Evolutionary conservation across 2,797 vertebrate genomes (phyloP).

Genomic region (Emys orbicularis): DNA sequence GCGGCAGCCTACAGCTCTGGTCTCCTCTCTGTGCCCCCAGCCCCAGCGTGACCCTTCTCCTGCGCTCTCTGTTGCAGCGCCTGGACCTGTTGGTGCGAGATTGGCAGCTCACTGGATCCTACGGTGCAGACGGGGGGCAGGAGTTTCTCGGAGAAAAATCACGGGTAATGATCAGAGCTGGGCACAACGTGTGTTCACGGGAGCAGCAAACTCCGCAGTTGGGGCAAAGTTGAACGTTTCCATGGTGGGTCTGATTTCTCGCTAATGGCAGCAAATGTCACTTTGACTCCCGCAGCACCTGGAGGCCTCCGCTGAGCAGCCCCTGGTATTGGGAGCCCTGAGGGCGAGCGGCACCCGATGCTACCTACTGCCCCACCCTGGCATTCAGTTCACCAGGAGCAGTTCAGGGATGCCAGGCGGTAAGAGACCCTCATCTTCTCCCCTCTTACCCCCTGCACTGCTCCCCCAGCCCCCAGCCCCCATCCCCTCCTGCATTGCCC

Average conservation of each 20-base stretch:
- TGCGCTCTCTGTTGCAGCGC: not conserved
- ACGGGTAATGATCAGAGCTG: not conserved
- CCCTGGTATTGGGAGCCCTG: not conserved
- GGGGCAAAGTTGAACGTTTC: not conserved
- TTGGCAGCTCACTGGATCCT: not conserved
- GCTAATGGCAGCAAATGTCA: accelerated
- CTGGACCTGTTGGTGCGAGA: not conserved
- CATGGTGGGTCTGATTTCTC: accelerated
- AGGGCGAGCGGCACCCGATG: not conserved
- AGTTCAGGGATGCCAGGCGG: accelerated
- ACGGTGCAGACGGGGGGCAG: accelerated
- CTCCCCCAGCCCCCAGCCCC: no score
- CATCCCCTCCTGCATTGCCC: not conserved
- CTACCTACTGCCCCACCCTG: not conserved
- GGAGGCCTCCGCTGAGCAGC: not conserved
- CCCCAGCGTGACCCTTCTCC: not conserved
- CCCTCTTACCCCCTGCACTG: not conserved
- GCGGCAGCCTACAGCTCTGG: not conserved
- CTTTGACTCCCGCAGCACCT: not conserved
- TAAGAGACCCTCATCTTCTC: not conserved
- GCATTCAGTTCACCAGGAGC: not conserved
- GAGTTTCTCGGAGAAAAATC: not conserved
- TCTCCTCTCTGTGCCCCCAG: not conserved
- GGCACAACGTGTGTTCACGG: not conserved
- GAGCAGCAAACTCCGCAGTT: not conserved